A percentile compares a stretch with the other conserved stretches of the same genome.
These are phyloP conservation scores for Oscheius onirici DNA, from an alignment of 2,888 invertebrate genomes.

Conservation along the genomic window DNA sequence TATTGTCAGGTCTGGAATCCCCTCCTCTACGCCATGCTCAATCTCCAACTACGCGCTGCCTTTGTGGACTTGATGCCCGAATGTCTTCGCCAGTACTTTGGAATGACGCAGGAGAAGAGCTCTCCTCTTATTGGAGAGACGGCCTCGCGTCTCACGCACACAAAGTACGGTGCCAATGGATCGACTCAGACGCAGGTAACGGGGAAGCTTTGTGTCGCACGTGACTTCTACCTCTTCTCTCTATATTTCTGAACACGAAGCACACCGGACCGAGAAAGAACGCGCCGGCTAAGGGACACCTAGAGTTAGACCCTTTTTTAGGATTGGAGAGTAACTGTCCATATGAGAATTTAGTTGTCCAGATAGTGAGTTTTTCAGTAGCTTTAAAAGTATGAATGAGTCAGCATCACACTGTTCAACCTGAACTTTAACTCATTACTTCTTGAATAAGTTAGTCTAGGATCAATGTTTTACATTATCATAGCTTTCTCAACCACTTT, in stretches of 20 bases:
- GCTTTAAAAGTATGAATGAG: too few species aligned
- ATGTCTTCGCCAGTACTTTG: conserved; percentile 40
- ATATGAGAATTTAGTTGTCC: too few species aligned
- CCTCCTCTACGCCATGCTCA: conserved; percentile 67
- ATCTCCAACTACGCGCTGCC: conserved; percentile 68
- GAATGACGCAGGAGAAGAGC: conserved; percentile 21
- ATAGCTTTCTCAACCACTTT: too few species aligned
- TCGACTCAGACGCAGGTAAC: conserved; percentile 32
- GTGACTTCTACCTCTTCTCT: conserved; percentile 14
- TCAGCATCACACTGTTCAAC: too few species aligned
- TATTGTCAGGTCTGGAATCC: conserved; percentile 67
- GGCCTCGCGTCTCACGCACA: conserved; percentile 8
- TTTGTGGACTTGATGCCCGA: conserved; percentile 67
- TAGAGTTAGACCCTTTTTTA: neutral
- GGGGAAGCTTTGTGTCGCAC: conserved; percentile 10
- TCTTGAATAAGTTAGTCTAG: too few species aligned
- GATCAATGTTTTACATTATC: too few species aligned
- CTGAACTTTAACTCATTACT: too few species aligned
- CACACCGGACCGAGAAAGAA: neutral
- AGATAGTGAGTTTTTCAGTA: too few species aligned
- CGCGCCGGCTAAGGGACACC: neutral
- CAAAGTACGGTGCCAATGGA: conserved; percentile 31
- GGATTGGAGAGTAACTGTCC: neutral
- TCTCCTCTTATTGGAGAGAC: conserved; percentile 24
- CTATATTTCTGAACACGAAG: neutral